Base-by-base conservation (phyloP, 2,113 vertebrate genomes). In the Balaeniceps rex region DNA sequence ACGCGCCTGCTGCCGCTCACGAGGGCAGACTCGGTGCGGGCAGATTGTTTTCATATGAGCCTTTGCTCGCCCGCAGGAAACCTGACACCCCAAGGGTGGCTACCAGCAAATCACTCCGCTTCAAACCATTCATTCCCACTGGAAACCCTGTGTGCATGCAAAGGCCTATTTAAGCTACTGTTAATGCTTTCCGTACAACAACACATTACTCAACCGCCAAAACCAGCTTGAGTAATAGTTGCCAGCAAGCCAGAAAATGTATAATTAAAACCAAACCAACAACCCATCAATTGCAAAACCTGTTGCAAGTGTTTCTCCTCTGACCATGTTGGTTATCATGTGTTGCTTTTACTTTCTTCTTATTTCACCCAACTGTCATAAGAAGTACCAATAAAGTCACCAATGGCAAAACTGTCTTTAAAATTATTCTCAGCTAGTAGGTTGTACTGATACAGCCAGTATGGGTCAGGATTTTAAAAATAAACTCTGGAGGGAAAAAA, bases 41-140 rank as follows among this genome's bases (percentile, higher is more conserved):
- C 94, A 91, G 93, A 92, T 42, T 60, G 81, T 94, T 97, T 95
- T 90, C 76, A 34, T 24, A 10, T 4, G 81, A 95, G 90, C 49
- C 78, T 88, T 31, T 22, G 49, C 94, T 78, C 3, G 4, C 74
- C 81, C 6, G 7, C 7, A 11, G 92, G 97, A 97, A 98, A 97
- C 52, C 82, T 6, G 95, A 97, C 91, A 93, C 96, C 79, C 93
- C 76, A 38, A n/a, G 75, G 75, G 86, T 91, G 94, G 44, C 95
- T 97, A 76, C 55, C 33, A 81, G 94, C 91, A 94, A 95, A 96
- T 87, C 68, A 2, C 75, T 92, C 80, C 21, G 6, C 36, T 90
- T 69, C 79, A 82, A 93, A 80, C 60, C 83, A 76, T 92, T 87
- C 83, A 76, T 92, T 87, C 95, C 95, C 95, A 44, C 63, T 94